A percentile compares a stretch with the other conserved stretches of the same genome.
Evolutionary conservation across 2,113 vertebrate genomes (phyloP).

Genomic region (Nothocercus nigrocapillus): DNA sequence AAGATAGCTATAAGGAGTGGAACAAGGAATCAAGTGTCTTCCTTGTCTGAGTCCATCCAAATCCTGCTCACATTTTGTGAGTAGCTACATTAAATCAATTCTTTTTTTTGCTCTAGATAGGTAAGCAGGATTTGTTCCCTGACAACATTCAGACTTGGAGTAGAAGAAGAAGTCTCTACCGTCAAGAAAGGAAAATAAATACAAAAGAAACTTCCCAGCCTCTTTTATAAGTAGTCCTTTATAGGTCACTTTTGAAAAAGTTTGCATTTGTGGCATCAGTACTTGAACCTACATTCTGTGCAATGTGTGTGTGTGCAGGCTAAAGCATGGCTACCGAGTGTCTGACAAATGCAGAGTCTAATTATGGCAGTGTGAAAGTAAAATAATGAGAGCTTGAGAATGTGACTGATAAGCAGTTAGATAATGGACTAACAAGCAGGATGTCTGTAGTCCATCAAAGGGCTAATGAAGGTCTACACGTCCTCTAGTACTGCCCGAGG

Average conservation of each 20-base stretch:
- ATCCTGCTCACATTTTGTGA: not conserved
- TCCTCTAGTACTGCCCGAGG: constrained; percentile 36
- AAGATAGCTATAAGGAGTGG: not conserved
- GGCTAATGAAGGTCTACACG: constrained; percentile 32
- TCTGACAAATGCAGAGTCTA: constrained; percentile 34
- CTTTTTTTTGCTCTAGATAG: not conserved
- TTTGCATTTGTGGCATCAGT: not conserved
- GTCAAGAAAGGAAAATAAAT: not conserved
- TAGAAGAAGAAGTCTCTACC: not conserved
- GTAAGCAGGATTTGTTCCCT: not conserved
- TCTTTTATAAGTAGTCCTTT: not conserved
- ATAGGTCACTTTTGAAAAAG: constrained; percentile 17
- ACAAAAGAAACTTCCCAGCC: not conserved
- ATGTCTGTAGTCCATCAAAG: constrained; percentile 56
- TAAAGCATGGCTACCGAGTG: not conserved
- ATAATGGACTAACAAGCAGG: constrained; percentile 58
- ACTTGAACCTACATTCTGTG: constrained; percentile 6
- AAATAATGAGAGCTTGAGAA: constrained; percentile 60
- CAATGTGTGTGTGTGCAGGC: not conserved
- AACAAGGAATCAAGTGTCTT: not conserved
- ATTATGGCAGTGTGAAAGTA: constrained; percentile 42
- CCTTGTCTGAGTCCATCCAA: not conserved
- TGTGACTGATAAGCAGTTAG: constrained; percentile 59
- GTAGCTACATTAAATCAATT: not conserved
- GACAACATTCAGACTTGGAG: not conserved